A percentile compares a stretch with the other conserved stretches of the same genome.
Evolutionary conservation across 2,888 invertebrate species (phyloP).

Genomic region (Euphydryas editha): DNA sequence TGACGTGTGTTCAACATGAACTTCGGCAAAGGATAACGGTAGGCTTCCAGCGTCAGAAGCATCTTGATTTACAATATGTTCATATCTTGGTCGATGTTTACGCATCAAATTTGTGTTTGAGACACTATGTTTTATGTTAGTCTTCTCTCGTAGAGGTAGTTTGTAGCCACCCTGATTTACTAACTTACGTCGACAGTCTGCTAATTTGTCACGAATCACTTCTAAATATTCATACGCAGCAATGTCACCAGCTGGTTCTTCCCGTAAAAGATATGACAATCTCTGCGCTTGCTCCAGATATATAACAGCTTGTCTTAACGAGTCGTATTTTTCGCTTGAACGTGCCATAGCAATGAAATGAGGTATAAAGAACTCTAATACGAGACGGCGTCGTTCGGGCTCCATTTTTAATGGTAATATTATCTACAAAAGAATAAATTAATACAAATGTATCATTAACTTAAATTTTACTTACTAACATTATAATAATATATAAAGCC

Average conservation of each 20-base stretch:
- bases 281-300: slow-evolving; percentile 89
- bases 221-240: slow-evolving; percentile 82
- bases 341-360: slow-evolving; percentile 89
- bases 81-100: slow-evolving; percentile 63
- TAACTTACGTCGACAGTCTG: slow-evolving; percentile 72
- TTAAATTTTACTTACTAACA: neutral
- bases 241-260: slow-evolving; percentile 81
- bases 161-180: slow-evolving; percentile 70
- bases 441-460: neutral
- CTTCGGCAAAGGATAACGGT: slow-evolving; percentile 71
- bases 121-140: slow-evolving; percentile 52
- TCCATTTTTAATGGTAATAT: slow-evolving; percentile 79
- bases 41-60: slow-evolving; percentile 60
- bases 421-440: slow-evolving; percentile 66
- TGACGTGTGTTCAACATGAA: slow-evolving; percentile 58
- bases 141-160: slow-evolving; percentile 67
- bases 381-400: slow-evolving; percentile 82
- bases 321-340: slow-evolving; percentile 85
- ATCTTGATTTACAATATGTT: slow-evolving; percentile 63
- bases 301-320: slow-evolving; percentile 84
- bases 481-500: too few relatives aligned
- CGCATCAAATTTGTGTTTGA: slow-evolving; percentile 51
- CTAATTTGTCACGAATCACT: slow-evolving; percentile 80
- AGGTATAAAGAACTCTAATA: slow-evolving; percentile 88
- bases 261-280: slow-evolving; percentile 84